These are phyloP conservation scores for Tapirus indicus DNA, from an alignment of 2,797 vertebrate genomes.

Conservation along the genomic window DNA sequence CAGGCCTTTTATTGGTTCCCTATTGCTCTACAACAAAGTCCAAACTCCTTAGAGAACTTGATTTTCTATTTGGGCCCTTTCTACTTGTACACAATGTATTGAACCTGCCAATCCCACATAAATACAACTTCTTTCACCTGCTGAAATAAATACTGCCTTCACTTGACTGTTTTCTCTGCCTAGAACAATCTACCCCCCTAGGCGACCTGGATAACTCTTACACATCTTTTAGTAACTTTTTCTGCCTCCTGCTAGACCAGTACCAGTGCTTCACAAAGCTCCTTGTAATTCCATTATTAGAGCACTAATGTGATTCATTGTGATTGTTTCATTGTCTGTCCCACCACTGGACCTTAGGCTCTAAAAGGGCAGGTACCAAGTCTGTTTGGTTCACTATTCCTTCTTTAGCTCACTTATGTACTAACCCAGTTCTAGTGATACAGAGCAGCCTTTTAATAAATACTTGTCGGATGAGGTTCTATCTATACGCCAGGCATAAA, in stretches of 20 bases:
- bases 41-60: background rate
- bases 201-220: background rate
- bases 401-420: background rate
- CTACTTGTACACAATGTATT: background rate
- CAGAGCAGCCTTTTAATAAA: background rate
- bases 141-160: constrained; percentile 5
- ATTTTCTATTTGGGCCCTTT: background rate
- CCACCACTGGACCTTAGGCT: background rate
- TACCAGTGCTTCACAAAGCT: background rate
- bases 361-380: background rate
- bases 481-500: background rate
- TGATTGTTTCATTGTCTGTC: background rate
- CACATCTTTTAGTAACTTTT: background rate
- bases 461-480: background rate
- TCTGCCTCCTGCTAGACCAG: background rate
- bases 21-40: background rate
- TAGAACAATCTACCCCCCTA: background rate
- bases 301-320: background rate
- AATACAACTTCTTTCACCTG: background rate
- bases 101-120: background rate
- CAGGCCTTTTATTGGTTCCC: constrained; percentile 13
- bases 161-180: background rate
- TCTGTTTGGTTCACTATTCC: background rate
- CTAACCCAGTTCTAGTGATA: background rate
- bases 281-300: background rate